Conservation (phyloP, 2,113 vertebrate genomes). For the Ictalurus furcatus region DNA sequence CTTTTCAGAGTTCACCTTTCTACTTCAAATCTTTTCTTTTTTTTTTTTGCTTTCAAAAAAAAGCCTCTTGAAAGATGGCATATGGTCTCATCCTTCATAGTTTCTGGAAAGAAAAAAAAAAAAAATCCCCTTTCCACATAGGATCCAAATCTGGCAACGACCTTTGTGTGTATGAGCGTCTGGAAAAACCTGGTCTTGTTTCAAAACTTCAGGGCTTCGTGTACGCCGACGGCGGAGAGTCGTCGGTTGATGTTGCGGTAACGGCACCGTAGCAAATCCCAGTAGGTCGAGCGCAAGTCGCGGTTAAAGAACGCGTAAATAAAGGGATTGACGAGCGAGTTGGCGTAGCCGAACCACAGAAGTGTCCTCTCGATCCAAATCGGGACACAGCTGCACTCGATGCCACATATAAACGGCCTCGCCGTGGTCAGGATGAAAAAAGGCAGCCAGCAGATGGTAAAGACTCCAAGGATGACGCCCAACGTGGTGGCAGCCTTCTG, state of each 20-base stretch:
- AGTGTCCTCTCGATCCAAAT: constrained; percentile 79
- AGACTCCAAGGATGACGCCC: constrained; percentile 79
- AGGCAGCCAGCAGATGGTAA: constrained; percentile 77
- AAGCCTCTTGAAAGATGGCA: not conserved
- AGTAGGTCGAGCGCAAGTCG: constrained; percentile 78
- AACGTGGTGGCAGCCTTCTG: constrained; percentile 80
- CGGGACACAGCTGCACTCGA: constrained; percentile 80
- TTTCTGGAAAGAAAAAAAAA: not conserved
- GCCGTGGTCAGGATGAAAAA: constrained; percentile 79
- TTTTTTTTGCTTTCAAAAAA: not conserved
- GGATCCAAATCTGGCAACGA: not conserved
- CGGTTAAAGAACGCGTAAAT: constrained; percentile 83
- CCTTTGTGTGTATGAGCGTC: not conserved
- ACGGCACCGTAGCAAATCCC: constrained; percentile 76
- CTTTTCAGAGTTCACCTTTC: constrained; percentile 14
- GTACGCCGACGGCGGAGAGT: constrained; percentile 78
- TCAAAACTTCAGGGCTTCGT: constrained; percentile 75
- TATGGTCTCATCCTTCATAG: not conserved
- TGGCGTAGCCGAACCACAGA: constrained; percentile 79
- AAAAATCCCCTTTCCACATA: not conserved
- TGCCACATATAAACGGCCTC: constrained; percentile 77
- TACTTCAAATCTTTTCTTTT: not conserved
- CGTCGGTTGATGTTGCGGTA: constrained; percentile 81
- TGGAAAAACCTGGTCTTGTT: not conserved
- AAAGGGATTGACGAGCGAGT: constrained; percentile 81